Evolutionary conservation across 1,140 invertebrate species (phyloP), one percentile per base, ranked within the genome.

Genomic region (Helicoverpa zea): DNA sequence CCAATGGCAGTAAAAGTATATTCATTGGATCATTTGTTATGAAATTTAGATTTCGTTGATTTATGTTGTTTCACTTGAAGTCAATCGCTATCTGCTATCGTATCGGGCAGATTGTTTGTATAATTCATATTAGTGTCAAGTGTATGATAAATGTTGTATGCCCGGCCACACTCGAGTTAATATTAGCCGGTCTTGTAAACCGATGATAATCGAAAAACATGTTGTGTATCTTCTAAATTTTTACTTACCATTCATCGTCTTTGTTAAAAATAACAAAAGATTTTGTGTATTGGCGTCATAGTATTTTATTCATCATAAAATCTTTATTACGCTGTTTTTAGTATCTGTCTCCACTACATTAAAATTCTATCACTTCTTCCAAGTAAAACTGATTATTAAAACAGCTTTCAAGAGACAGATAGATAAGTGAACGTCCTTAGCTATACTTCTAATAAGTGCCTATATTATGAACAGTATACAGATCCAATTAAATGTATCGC

Each of bases 81-180:
- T 73, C 29, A 43, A 58, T 73, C 64, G 43, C 18, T 73, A 73
- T 72, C 68, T 72, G 4, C 18, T 49, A 72, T 52, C 14, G 16
- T 72, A 72, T 72, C 68, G 16, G n/a, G 11, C 64, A 68, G 43
- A 72, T 72, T 51, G 68, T 52, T 72, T 72, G 68, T 72, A 52
- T 51, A 29, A 72, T 72, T 72, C 68, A 23, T 72, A 72, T 72
- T 72, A 72, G 49, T 72, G 68, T 72, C 68, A 72, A 72, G 68
- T 72, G 49, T 51, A 10, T 72, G 68, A 72, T 72, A 72, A 72
- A 72, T 72, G 66, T 51, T 51, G 68, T 72, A n/a, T 54, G 23
- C 12, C 14, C 68, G 12, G 43, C 18, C 30, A 72, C 23, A 72
- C 68, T 72, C 13, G 18, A 72, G 68, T 54, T 54, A 52, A 72